Evolutionary conservation across 2,113 vertebrate species (phyloP), one percentile per base, ranked within the genome.

Genomic region (Hyla sarda): DNA sequence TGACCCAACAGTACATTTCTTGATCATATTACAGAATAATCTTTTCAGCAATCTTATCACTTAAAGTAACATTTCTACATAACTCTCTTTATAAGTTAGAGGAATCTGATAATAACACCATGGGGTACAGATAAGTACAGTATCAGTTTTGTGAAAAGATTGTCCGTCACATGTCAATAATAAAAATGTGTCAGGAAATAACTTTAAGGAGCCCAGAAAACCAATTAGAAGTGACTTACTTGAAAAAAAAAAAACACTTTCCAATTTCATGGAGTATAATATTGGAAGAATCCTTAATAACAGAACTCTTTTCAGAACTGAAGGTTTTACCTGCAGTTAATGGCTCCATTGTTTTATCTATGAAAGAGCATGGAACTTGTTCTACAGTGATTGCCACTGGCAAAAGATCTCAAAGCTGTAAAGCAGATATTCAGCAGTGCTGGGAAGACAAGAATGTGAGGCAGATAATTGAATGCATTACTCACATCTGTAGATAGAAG

Each of bases 401-500:
- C 54, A 80, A 50, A 77, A 62, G 77, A 37, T 80, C 77, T 58
- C 62, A 80, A 37, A 45, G 78, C 58, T 28, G 19, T 81, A 81
- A 81, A 81, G 25, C n/a, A 62, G 56, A 81, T 62, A 81, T 81
- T 81, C 56, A 62, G 32, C 58, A 65, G 58, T 47, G 16, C 56
- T 65, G n/a, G 32, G 32, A 62, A 21, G 58, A 34, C 56, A 47
- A 81, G 54, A 25, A 17, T 77, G 32, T 80, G 14, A 19, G 80
- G 25, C 62, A 71, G 62, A 69, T 82, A 82, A 82, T 82, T 82
- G 80, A 82, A 82, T 71, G 41, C 80, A 82, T 82, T 71, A 82
- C 80, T 82, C 80, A 82, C 80, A 71, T 81, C 78, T 81, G 47
- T 81, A 81, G 56, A 81, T 71, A 69, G 62, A 69, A 48, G 47